A percentile compares a stretch with the other conserved stretches of the same genome.
phyloP scores from a whole-genome alignment of 1,140 invertebrate genomes.

The Chlorops oryzae region DNA sequence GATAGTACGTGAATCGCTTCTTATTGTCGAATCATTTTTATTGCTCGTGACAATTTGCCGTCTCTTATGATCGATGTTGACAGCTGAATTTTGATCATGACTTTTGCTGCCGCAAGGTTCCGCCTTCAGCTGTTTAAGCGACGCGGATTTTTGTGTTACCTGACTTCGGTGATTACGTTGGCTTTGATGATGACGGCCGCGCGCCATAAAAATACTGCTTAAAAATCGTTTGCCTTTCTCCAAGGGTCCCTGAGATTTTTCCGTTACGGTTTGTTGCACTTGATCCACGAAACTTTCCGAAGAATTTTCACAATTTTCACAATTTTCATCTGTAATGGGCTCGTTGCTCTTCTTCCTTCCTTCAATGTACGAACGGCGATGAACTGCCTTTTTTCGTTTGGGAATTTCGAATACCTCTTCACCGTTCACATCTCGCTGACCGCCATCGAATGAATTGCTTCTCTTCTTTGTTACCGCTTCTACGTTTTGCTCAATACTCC shows the following conservation, averaged over 20 bases:
- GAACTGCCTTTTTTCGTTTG: too few species aligned
- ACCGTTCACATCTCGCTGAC: too few species aligned
- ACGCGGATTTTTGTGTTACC: conserved; percentile 3
- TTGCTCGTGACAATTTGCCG: background rate
- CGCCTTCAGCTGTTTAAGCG: conserved; percentile 18
- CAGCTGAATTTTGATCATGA: background rate
- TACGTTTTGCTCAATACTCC: too few species aligned
- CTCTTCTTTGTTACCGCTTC: too few species aligned
- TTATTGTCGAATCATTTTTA: background rate
- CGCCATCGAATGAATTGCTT: too few species aligned
- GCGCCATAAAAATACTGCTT: conserved; percentile 45
- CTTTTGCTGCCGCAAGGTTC: background rate
- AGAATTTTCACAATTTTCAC: too few species aligned
- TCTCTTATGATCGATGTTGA: background rate
- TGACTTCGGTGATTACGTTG: conserved; percentile 12
- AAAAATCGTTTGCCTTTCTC: conserved; percentile 41
- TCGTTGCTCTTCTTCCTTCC: too few species aligned
- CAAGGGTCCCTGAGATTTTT: conserved; percentile 22
- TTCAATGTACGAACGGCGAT: too few species aligned
- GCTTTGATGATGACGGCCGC: conserved; percentile 45
- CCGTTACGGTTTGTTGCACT: too few species aligned
- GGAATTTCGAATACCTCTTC: too few species aligned
- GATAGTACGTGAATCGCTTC: conserved; percentile 1
- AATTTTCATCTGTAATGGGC: too few species aligned
- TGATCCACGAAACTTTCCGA: too few species aligned